These are phyloP conservation scores for Crotalus helleri DNA, from an alignment of 2,113 vertebrate species.

Conservation along the genomic window DNA sequence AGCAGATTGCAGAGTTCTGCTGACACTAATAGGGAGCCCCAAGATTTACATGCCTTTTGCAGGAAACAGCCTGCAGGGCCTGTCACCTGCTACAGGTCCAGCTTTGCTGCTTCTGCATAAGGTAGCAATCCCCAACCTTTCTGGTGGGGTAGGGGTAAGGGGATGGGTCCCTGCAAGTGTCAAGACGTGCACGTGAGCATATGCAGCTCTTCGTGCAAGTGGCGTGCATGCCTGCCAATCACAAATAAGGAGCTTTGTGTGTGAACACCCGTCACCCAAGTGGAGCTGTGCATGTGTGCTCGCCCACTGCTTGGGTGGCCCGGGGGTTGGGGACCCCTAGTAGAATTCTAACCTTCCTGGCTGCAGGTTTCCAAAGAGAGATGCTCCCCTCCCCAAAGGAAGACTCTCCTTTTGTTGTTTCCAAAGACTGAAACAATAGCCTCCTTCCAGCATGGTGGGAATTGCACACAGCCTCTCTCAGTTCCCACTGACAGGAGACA, in stretches of 20 bases:
- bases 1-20: not conserved
- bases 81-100: not conserved
- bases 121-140: not conserved
- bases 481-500: not conserved
- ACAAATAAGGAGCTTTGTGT: not conserved
- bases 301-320: not conserved
- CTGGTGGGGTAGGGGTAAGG: too few species aligned
- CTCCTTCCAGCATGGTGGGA: not conserved
- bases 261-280: not conserved
- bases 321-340: fast-evolving
- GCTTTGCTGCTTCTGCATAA: not conserved
- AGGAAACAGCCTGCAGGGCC: not conserved
- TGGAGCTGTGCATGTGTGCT: not conserved
- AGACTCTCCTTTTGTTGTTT: not conserved
- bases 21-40: not conserved
- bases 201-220: not conserved
- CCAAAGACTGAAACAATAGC: not conserved
- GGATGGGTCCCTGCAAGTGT: not conserved
- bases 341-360: not conserved
- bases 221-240: not conserved
- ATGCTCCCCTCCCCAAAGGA: not conserved
- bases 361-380: not conserved
- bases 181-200: not conserved
- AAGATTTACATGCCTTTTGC: not conserved
- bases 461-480: not conserved